These are phyloP conservation scores for Microchrysa polita DNA, from an alignment of 2,888 invertebrate species.

Conservation along the genomic window DNA sequence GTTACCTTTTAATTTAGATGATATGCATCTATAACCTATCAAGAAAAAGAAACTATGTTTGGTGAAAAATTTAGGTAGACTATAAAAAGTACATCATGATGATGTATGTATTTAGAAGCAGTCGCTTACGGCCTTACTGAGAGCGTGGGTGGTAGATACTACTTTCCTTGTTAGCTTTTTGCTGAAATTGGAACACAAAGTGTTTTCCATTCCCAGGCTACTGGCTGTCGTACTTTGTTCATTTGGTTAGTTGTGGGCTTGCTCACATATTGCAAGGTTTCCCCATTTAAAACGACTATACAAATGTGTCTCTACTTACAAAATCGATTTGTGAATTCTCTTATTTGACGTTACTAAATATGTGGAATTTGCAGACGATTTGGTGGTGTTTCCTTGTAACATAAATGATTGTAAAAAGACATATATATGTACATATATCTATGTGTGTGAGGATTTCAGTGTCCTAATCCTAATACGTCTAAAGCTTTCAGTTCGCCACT, in stretches of 20 bases:
- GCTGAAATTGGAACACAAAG: neutral
- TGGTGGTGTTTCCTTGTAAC: too few relatives aligned
- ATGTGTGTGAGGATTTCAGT: neutral
- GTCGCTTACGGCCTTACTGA: too few relatives aligned
- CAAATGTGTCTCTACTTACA: neutral
- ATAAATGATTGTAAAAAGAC: too few relatives aligned
- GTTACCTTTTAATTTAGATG: too few relatives aligned
- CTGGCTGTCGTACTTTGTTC: neutral
- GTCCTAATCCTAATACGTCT: slow-evolving; percentile 24
- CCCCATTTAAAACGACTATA: neutral
- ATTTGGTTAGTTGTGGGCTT: neutral
- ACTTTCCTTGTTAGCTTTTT: neutral
- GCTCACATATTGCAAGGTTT: too few relatives aligned
- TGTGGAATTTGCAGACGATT: too few relatives aligned
- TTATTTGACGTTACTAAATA: too few relatives aligned
- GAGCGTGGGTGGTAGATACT: neutral
- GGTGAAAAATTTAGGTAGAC: too few relatives aligned
- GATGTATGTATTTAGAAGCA: too few relatives aligned
- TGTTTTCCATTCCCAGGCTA: neutral
- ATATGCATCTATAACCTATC: too few relatives aligned
- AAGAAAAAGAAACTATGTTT: too few relatives aligned
- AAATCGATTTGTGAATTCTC: neutral
- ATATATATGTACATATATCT: neutral
- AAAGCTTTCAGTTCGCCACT: slow-evolving; percentile 2
- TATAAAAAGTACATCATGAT: too few relatives aligned